Percentiles rank a stretch among this genome's conserved stretches.
phyloP scores from a whole-genome alignment of 2,113 vertebrate genomes.

The Antennarius striatus region DNA sequence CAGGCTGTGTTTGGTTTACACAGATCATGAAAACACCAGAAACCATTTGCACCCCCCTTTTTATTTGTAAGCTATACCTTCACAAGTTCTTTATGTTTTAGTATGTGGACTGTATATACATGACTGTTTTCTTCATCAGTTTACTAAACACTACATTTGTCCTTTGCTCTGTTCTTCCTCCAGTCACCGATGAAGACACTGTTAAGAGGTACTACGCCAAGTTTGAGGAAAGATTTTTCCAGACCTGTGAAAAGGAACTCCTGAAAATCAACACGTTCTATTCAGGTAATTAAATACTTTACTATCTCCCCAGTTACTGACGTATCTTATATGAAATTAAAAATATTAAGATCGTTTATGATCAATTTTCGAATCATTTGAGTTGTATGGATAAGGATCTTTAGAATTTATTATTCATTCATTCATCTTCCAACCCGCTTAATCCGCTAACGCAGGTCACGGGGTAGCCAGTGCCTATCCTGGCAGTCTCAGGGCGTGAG shows the following conservation, averaged over 20 bases:
- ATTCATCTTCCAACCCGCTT: no score
- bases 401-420: no score
- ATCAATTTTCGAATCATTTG: neutral
- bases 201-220: constrained; percentile 98
- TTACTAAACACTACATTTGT: neutral
- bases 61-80: no score
- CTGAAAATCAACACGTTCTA: constrained; percentile 99
- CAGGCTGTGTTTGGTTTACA: neutral
- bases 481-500: no score
- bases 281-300: constrained; percentile 84
- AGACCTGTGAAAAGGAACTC: constrained; percentile 98
- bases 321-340: neutral
- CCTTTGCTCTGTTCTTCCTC: constrained; percentile 5
- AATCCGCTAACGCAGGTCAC: no score
- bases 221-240: constrained; percentile 99
- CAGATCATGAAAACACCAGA: no score
- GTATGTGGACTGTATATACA: no score
- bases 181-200: constrained; percentile 96
- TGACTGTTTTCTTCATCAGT: neutral
- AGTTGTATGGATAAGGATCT: no score
- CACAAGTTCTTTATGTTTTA: no score
- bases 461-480: no score
- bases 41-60: no score
- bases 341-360: neutral
- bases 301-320: neutral